Base-by-base conservation (phyloP, 1,140 invertebrate species). In the Chironomus striatipennis region DNA sequence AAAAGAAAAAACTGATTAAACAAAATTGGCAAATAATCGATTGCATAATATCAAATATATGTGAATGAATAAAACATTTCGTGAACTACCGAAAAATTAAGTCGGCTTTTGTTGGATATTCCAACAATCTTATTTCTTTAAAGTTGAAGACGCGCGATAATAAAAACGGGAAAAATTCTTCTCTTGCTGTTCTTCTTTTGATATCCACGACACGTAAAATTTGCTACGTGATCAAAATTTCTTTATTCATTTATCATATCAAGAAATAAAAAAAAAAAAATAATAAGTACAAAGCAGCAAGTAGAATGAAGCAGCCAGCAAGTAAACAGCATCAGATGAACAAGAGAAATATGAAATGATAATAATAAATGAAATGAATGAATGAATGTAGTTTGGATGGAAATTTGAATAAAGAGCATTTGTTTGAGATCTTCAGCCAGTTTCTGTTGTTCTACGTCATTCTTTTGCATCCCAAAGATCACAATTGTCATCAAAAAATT, bases 171-270 rank as follows among this genome's bases (percentile, higher is more conserved):
- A 34, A 34, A 34, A 34, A 34, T n/a, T 57, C 47, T 57, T 57
- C 47, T 57, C n/a, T 57, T n/a, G 47, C 12, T 57, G 47, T 57
- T 57, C 10, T 57, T 57, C 20, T 70, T 70, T 70, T 70, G 65
- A 70, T 70, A 70, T 70, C 65, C 65, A 70, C 65, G 65, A 70
- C 65, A 70, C 65, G 65, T 70, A 70, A 70, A 70, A 70, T 18
- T 70, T 70, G 3, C 20, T 18, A 70, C 65, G 65, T 70, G 65
- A 70, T 70, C 65, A 70, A 70, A 70, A 70, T 70, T 9, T 70
- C 20, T 18, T 12, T 20, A 70, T 70, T 70, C 65, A 70, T 70
- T 70, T 21, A 70, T 70, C 65, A 70, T 57, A 57, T 70, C 65
- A 70, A 20, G n/a, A n/a, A n/a, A n/a, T n/a, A n/a, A n/a, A n/a